These are phyloP conservation scores for Vulpes ferrilata DNA, from an alignment of 2,113 vertebrate species.

Conservation along the genomic window DNA sequence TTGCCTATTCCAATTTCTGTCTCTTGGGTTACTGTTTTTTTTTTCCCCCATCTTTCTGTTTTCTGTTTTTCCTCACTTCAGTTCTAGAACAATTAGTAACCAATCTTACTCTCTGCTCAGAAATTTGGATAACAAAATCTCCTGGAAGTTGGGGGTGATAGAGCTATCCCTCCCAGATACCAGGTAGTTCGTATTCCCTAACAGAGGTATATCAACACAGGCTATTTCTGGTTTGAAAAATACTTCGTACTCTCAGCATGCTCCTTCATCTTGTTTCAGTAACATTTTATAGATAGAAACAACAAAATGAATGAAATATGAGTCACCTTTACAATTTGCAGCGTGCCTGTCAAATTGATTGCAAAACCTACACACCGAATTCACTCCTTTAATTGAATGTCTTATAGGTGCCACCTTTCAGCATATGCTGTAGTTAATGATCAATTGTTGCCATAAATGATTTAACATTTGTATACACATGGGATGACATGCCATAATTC, in stretches of 20 bases:
- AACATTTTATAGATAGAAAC: slow-evolving; percentile 51
- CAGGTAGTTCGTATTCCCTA: not conserved
- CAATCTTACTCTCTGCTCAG: not conserved
- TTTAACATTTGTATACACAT: slow-evolving; percentile 80
- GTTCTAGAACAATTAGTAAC: not conserved
- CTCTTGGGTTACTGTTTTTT: not conserved
- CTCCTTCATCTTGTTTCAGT: slow-evolving; percentile 52
- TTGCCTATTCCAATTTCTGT: not conserved
- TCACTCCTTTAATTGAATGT: slow-evolving; percentile 70
- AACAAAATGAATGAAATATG: slow-evolving; percentile 69
- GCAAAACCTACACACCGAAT: slow-evolving; percentile 10
- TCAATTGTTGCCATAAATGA: slow-evolving; percentile 77
- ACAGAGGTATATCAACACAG: not conserved
- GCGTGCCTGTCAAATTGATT: slow-evolving; percentile 60
- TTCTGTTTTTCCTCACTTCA: not conserved
- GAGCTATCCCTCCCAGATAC: not conserved
- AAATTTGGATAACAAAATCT: not conserved
- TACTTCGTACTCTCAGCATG: not conserved
- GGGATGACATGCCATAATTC: slow-evolving; percentile 82
- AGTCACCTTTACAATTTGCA: slow-evolving; percentile 61
- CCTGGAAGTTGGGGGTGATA: not conserved
- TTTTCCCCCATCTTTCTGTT: not conserved
- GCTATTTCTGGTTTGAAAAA: slow-evolving; percentile 54
- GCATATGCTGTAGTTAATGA: slow-evolving; percentile 66
- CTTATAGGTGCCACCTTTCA: slow-evolving; percentile 9